Base-by-base conservation (phyloP, 2,888 invertebrate species). In the Cantharis nigra region DNA sequence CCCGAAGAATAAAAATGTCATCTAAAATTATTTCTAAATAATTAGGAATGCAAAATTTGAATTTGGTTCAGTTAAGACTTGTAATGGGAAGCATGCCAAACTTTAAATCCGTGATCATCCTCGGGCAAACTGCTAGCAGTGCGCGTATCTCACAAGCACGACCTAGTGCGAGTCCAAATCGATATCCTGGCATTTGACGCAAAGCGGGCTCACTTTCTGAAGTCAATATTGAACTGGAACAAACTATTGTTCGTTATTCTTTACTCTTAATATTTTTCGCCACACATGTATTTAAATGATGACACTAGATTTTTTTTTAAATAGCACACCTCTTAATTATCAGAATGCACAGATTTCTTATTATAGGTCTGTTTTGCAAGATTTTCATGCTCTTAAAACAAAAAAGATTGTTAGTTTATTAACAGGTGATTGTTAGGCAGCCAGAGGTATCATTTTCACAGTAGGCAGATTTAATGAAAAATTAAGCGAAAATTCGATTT, bases 171-270 rank as follows among this genome's bases (percentile, higher is more conserved):
- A 74, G 23, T 74, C 69, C 76, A 72, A 79, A 79, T 79, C 79
- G 79, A 79, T 79, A 79, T 72, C 73, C 70, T 72, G 70, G 77
- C 75, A 77, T 79, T 79, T 79, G 79, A 77, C 77, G 79, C 76
- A 78, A 78, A 78, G 78, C 72, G 69, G 76, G 78, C 76, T 78
- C 78, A 78, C 78, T 78, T 78, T 78, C 76, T 73, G 76, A 67
- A 76, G 71, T 78, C 78, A 72, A 78, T 78, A 78, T 78, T 70
- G 71, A 14, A 74, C 72, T 69, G 28, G 69, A 78, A 69, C 71
- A 72, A 71, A 73, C 65, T 76, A 76, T 70, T 69, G 72, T 70
- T 63, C 49, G 71, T 69, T 75, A 72, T 72, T 72, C 72, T 76
- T 72, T 49, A 49, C 75, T 49, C 49, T 14, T 75, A 71, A 71